Base-by-base conservation (phyloP, 2,797 vertebrate species). In the Buphagus erythrorhynchus region DNA sequence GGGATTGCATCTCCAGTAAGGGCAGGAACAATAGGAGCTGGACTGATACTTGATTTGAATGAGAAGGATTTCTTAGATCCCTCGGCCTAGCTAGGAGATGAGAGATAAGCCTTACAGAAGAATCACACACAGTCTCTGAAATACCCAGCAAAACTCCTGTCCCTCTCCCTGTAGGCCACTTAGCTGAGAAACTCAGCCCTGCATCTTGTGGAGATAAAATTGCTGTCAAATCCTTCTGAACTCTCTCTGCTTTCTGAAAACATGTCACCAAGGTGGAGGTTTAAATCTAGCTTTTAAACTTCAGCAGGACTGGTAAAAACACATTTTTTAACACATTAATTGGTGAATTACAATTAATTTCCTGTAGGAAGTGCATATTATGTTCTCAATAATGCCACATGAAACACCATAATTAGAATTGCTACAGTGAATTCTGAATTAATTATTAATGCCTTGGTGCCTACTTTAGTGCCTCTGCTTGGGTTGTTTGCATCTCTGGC, bases 1-100 rank as follows among this genome's bases (percentile, higher is more conserved):
- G 66, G 95, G 86, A 93, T 94, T 93, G 83, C 71, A 73, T 86
- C 88, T 92, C 74, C 7, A 18, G 11, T 76, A 83, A 65, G 81
- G 78, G 62, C 92, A 85, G 90, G 78, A 96, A 95, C 92, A 95
- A 87, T 77, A 79, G 42, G 25, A 73, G 77, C 14, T 82, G 86
- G 71, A 11, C 48, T 88, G 86, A 57, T 92, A 62, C 49, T 93
- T 95, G 81, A 96, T 97, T 93, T 89, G 92, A 93, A 93, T 82
- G 81, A 89, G 88, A 58, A 78, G 79, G 79, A 94, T 96, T 95
- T 94, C 57, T 87, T 31, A 92, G 74, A 95, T 95, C 86, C 79
- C 79, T 83, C 1, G 1, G 22, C 88, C 63, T 90, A 80, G 86
- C 79, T 59, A 6, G 65, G 74, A 95, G 86, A 87, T 95, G 90